These are phyloP conservation scores for Scaptomyza hsui DNA, from an alignment of 1,140 invertebrate genomes.

Conservation along the genomic window DNA sequence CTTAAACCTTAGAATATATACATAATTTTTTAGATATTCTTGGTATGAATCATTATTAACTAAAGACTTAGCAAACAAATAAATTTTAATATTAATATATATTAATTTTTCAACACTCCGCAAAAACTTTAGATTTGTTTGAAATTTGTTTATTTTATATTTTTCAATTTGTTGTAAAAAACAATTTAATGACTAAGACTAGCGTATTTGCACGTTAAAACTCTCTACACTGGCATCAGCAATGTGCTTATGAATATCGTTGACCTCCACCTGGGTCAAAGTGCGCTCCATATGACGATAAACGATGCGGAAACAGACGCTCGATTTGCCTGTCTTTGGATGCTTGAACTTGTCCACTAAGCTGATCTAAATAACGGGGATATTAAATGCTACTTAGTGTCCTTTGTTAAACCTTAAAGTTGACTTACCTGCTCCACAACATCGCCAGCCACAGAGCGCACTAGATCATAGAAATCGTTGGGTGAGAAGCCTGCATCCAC, in stretches of 20 bases:
- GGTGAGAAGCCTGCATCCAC: constrained; percentile 87
- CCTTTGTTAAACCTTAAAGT: not conserved
- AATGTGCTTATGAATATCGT: constrained; percentile 92
- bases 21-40: too few relatives aligned
- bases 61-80: too few relatives aligned
- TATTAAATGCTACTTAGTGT: not conserved
- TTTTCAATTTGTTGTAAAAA: constrained; percentile 1
- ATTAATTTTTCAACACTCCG: too few relatives aligned
- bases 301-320: constrained; percentile 96
- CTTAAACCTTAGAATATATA: too few relatives aligned
- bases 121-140: too few relatives aligned
- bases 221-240: constrained; percentile 85
- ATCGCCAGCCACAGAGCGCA: constrained; percentile 94
- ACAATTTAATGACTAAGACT: constrained; percentile 51
- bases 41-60: too few relatives aligned
- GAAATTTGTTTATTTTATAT: not conserved
- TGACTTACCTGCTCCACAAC: constrained; percentile 93
- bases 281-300: constrained; percentile 97
- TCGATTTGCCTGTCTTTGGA: constrained; percentile 92
- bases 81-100: not conserved
- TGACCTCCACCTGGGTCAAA: constrained; percentile 94
- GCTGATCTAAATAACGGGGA: constrained; percentile 86
- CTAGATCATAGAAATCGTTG: constrained; percentile 98
- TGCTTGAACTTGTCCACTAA: constrained; percentile 95
- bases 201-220: constrained; percentile 91